Evolutionary conservation across 2,113 vertebrate species (phyloP).

Genomic region (Campylomormyrus tamandua): DNA sequence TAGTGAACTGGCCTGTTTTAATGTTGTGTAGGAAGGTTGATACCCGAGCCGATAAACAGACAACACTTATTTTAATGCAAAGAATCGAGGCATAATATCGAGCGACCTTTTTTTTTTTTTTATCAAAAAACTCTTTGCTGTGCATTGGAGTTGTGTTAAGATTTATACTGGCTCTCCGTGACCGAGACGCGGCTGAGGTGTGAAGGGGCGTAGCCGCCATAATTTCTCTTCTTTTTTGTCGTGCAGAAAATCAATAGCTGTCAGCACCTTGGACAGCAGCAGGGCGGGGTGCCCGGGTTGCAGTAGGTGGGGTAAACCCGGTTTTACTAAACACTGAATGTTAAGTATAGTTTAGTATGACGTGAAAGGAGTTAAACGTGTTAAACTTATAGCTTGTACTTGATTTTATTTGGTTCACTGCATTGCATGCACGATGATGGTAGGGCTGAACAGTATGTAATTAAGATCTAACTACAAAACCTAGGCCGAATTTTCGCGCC

Average conservation of each 20-base stretch:
- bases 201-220: neutral
- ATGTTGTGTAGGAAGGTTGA: neutral
- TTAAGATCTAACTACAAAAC: neutral
- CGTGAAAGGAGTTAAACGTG: neutral
- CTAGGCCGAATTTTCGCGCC: neutral
- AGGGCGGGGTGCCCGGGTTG: slow-evolving; percentile 1
- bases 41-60: neutral
- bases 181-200: neutral
- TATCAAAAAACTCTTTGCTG: neutral
- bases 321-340: neutral
- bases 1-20: neutral
- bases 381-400: neutral
- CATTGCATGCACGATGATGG: neutral
- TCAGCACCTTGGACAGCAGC: slow-evolving; percentile 21
- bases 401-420: too few species aligned
- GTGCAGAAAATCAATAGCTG: neutral
- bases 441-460: neutral
- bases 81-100: neutral
- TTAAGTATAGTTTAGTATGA: neutral
- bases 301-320: neutral
- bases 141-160: neutral
- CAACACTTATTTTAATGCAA: neutral
- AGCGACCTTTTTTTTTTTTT: neutral
- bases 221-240: neutral
- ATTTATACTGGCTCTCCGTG: neutral